Evolutionary conservation across 1,140 invertebrate species (phyloP), one percentile per base, ranked within the genome.

Genomic region (Eumaeus atala): DNA sequence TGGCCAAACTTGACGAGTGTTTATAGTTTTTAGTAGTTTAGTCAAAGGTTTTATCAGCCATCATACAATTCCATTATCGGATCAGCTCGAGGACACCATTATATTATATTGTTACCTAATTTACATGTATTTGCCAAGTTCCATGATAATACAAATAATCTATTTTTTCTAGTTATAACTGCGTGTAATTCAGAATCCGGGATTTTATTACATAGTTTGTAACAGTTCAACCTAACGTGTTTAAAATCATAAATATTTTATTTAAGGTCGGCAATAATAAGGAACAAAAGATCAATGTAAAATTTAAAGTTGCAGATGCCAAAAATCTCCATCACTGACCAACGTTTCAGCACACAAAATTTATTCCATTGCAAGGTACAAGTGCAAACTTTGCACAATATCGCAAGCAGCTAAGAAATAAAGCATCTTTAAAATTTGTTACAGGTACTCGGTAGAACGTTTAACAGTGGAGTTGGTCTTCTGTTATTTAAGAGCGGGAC

Each of bases 341-440:
- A 14, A 14, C 3, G 38, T 40, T 6, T 16, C 40, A 16, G 17
- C 17, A 44, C 9, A 16, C 40, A 17, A 14, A 16, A 16, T 14
- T 44, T 44, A 14, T 2, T 9, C 14, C 14, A 44, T n/a, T n/a
- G n/a, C 14, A 44, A 44, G 12, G 14, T 44, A 9, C 14, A 16
- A 44, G 9, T 9, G 40, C 40, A 40, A 40, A 44, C 40, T 44
- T 44, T 44, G 40, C 40, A 44, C 40, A 44, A 44, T 44, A 44
- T 16, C 40, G 12, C 21, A 6, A 6, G 21, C 21, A 28, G 21
- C 21, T 44, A 14, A 44, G 40, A 16, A 44, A 44, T 44, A 44
- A 44, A 44, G 14, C 40, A 16, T 44, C 16, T 44, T 40, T 44
- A 12, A 44, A 44, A 44, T 16, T 16, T 44, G 16, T 44, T 9